Evolutionary conservation across 2,113 vertebrate species (phyloP).

Genomic region (Dasypus novemcinctus): DNA sequence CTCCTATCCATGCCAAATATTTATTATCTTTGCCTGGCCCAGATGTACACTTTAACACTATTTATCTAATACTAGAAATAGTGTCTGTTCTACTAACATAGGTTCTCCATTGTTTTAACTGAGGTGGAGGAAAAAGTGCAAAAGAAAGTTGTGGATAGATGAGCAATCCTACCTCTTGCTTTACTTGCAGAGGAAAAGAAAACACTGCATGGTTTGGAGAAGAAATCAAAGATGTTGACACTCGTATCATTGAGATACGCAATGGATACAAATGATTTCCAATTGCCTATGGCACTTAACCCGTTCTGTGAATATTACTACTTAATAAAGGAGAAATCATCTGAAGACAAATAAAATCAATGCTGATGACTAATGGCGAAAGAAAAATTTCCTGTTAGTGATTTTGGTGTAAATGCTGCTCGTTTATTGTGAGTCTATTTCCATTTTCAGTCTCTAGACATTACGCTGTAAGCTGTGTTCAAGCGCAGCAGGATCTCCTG

Average conservation of each 20-base stretch:
- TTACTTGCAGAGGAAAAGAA: neutral
- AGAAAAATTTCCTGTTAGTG: slow-evolving; percentile 20
- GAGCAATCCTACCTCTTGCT: fast-evolving
- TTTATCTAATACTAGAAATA: neutral
- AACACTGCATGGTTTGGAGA: neutral
- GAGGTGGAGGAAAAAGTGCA: neutral
- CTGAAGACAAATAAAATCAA: slow-evolving; percentile 60
- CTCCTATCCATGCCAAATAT: neutral
- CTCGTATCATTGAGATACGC: neutral
- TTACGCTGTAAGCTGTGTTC: neutral
- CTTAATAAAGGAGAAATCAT: slow-evolving; percentile 35
- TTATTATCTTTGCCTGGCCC: neutral
- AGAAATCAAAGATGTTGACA: neutral
- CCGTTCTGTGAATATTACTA: neutral
- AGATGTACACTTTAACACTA: neutral
- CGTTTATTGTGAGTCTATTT: slow-evolving; percentile 14
- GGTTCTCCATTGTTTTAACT: neutral
- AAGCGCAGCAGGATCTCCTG: neutral
- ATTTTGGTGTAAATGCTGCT: neutral
- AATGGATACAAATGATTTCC: slow-evolving; percentile 3
- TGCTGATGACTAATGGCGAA: neutral
- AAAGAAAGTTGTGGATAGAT: neutral
- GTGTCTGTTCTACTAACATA: neutral
- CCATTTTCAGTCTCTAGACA: slow-evolving; percentile 25
- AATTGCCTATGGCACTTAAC: neutral